phyloP scores from a whole-genome alignment of 2,888 invertebrate genomes.

The Tricholauxania praeusta region DNA sequence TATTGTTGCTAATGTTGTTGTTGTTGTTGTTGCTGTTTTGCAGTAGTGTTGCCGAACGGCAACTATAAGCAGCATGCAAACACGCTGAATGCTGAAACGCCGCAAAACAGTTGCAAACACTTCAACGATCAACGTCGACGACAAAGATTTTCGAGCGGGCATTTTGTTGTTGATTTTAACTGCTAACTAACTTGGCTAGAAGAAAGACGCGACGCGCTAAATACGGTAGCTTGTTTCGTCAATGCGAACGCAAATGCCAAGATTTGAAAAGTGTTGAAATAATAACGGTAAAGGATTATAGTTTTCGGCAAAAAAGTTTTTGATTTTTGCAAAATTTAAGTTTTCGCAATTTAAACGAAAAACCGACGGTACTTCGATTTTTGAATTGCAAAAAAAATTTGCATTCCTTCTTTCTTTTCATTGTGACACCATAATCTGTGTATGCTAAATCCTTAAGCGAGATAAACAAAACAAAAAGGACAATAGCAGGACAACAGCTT shows the following conservation, averaged over 20 bases:
- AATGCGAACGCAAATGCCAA: neutral
- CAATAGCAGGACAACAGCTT: too few species aligned
- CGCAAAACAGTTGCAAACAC: conserved; percentile 66
- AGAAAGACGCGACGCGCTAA: conserved; percentile 3
- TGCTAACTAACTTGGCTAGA: conserved; percentile 16
- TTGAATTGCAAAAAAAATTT: too few species aligned
- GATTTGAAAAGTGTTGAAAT: neutral
- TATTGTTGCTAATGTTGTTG: conserved; percentile 37
- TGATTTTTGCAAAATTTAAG: too few species aligned
- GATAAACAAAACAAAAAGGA: too few species aligned
- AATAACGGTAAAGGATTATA: too few species aligned
- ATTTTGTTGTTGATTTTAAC: conserved; percentile 47
- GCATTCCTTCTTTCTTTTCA: too few species aligned
- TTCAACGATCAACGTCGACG: conserved; percentile 66
- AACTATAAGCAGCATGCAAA: conserved; percentile 31
- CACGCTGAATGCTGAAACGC: conserved; percentile 57
- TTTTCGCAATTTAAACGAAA: too few species aligned
- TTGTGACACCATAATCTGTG: too few species aligned
- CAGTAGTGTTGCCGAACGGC: conserved; percentile 29
- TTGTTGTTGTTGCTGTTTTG: conserved; percentile 36
- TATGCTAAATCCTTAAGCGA: too few species aligned
- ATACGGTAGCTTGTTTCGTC: neutral
- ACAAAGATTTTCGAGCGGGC: conserved; percentile 62
- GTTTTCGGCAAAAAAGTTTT: too few species aligned
- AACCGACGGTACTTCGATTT: neutral